These are phyloP conservation scores for Ylistrum balloti DNA, from an alignment of 1,140 invertebrate species.

Conservation along the genomic window DNA sequence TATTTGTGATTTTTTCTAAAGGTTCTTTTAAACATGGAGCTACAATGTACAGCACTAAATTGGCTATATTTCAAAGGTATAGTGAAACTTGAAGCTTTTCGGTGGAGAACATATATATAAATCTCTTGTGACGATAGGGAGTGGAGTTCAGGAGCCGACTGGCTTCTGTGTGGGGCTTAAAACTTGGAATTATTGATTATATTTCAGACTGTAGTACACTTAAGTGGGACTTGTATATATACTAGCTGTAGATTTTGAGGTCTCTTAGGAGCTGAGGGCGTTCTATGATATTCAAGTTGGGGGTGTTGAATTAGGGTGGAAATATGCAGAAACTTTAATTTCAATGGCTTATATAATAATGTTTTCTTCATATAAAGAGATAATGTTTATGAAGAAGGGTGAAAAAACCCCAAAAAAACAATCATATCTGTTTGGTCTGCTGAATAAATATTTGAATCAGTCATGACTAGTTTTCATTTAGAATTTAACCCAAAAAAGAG, in stretches of 20 bases:
- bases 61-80: constrained; percentile 19
- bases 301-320: too few relatives aligned
- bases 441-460: too few relatives aligned
- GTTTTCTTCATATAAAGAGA: too few relatives aligned
- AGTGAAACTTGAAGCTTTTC: constrained; percentile 34
- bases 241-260: too few relatives aligned
- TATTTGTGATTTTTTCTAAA: constrained; percentile 34
- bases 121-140: background rate
- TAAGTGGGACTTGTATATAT: background rate
- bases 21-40: constrained; percentile 10
- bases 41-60: background rate
- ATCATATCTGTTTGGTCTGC: too few relatives aligned
- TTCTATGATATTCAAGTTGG: too few relatives aligned
- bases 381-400: too few relatives aligned
- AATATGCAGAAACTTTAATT: too few relatives aligned
- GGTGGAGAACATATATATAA: background rate
- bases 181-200: background rate
- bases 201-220: background rate
- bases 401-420: too few relatives aligned
- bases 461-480: too few relatives aligned
- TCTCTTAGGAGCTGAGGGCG: background rate
- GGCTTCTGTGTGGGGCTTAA: background rate
- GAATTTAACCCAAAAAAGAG: too few relatives aligned
- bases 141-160: background rate
- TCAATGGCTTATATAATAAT: too few relatives aligned